Percentiles rank a stretch among this genome's conserved stretches.
These are phyloP conservation scores for Antrozous pallidus DNA, from an alignment of 2,797 vertebrate genomes.

Conservation along the genomic window DNA sequence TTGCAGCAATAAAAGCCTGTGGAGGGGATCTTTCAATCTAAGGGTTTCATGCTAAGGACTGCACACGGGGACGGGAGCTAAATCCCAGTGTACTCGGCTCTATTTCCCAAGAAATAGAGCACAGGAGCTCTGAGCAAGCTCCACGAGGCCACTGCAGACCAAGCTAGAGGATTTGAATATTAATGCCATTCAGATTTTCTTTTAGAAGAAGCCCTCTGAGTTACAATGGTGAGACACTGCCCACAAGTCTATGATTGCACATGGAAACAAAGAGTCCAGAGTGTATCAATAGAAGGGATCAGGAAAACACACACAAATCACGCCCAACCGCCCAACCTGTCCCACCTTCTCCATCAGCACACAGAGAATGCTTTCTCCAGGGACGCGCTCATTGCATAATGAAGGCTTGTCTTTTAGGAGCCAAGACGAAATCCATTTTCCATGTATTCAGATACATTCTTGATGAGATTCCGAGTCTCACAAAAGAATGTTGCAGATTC, in stretches of 20 bases:
- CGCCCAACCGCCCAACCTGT: conserved; percentile 54
- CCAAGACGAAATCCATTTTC: conserved; percentile 79
- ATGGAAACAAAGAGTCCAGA: conserved; percentile 58
- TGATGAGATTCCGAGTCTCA: conserved; percentile 77
- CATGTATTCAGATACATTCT: conserved; percentile 77
- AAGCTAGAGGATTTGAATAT: conserved; percentile 70
- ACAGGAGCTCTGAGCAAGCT: conserved; percentile 49
- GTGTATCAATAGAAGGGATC: conserved; percentile 25
- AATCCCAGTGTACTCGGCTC: conserved; percentile 67
- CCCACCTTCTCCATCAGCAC: conserved; percentile 72
- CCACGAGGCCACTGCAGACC: conserved; percentile 61
- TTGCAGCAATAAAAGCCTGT: conserved; percentile 71
- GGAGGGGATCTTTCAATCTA: conserved; percentile 71
- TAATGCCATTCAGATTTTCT: conserved; percentile 58
- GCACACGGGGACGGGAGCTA: conserved; percentile 58
- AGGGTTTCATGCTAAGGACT: conserved; percentile 68
- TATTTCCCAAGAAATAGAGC: conserved; percentile 56
- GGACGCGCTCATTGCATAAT: conserved; percentile 71
- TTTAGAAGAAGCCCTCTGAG: conserved; percentile 17
- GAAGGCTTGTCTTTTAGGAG: conserved; percentile 75
- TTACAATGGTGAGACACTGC: conserved; percentile 57
- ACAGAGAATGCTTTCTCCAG: conserved; percentile 67
- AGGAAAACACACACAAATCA: conserved; percentile 70
- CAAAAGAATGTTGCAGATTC: conserved; percentile 77
- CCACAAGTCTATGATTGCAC: conserved; percentile 51